Evolutionary conservation across 2,113 vertebrate species (phyloP), one percentile per base, ranked within the genome.

Genomic region (Actenoides lindsayi): DNA sequence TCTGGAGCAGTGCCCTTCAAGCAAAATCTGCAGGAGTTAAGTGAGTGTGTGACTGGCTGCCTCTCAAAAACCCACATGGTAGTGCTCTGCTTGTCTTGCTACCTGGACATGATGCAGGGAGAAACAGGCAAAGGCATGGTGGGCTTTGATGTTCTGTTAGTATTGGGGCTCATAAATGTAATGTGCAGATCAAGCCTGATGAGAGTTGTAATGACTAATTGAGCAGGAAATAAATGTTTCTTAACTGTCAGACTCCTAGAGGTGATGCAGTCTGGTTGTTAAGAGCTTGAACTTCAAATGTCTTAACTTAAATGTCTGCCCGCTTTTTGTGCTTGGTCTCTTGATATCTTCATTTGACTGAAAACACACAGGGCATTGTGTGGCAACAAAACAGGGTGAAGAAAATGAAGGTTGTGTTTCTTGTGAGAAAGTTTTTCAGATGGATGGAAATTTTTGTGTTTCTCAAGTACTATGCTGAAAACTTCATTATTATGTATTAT

Each of bases 1-100:
- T 99, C 98, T 99, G 99, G 99, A 99, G 99, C 97, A 99, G 99
- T 8, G 99, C 99, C 25, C 98, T 99, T 77, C 99, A 99, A 96
- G 99, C 99, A 88, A 99, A 99, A 94, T 99, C 99, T 74, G 99
- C 99, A 4, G 99, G 99, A 90, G 98, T 99, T 88, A 99, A 99
- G 99, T 99, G 97, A 99, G 99, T 97, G 41, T 68, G 98, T 97
- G 69, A 64, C 59, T 63, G 39, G 6, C 33, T 94, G 56, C 39
- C 3, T 31, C 6, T 71, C 28, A 18, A 57, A 88, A 91, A 18
- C 44, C 56, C n/a, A 10, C 62, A 16, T 41, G 21, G 30, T 39
- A 17, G 5, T 70, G 33, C 28, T 57, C 12, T 73, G 39, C 48
- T 73, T 67, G 3, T 35, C 21, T 82, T 82, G 13, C 17, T 84